Percentiles rank a stretch among this genome's conserved stretches.
Conservation (phyloP, 2,797 vertebrate genomes). For the Gymnothorax reevesii region DNA sequence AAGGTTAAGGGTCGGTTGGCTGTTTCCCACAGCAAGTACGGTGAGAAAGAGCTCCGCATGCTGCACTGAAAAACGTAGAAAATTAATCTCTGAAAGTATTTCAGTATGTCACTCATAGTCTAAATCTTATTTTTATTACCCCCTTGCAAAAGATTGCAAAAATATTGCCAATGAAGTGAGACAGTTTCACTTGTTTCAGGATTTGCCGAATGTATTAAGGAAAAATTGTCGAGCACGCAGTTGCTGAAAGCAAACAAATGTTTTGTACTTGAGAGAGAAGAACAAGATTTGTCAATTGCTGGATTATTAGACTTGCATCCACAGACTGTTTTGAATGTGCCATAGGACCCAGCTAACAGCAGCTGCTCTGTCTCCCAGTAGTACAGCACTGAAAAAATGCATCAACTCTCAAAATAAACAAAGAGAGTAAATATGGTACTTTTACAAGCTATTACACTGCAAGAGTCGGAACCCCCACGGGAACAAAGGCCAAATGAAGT, state of each 20-base stretch:
- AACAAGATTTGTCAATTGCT: no score
- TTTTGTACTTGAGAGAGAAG: no score
- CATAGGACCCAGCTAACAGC: background rate
- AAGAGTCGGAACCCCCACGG: background rate
- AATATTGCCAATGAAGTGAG: no score
- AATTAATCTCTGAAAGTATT: background rate
- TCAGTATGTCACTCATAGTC: no score
- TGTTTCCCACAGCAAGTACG: constrained; percentile 67
- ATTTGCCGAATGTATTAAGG: no score
- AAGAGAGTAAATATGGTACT: no score
- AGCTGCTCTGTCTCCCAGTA: background rate
- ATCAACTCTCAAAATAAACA: background rate
- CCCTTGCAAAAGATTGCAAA: background rate
- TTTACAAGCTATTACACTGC: background rate
- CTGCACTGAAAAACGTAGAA: background rate
- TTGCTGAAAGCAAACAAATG: no score
- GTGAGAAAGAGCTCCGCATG: background rate
- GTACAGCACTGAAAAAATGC: background rate
- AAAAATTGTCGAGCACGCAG: no score
- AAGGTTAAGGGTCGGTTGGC: constrained; percentile 69
- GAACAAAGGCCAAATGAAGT: no score
- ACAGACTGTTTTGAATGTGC: no score
- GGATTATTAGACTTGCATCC: no score
- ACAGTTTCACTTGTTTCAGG: no score
- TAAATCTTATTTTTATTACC: background rate